Evolutionary conservation across 2,113 vertebrate species (phyloP), one percentile per base, ranked within the genome.

Genomic region (Microcebus griseorufus): DNA sequence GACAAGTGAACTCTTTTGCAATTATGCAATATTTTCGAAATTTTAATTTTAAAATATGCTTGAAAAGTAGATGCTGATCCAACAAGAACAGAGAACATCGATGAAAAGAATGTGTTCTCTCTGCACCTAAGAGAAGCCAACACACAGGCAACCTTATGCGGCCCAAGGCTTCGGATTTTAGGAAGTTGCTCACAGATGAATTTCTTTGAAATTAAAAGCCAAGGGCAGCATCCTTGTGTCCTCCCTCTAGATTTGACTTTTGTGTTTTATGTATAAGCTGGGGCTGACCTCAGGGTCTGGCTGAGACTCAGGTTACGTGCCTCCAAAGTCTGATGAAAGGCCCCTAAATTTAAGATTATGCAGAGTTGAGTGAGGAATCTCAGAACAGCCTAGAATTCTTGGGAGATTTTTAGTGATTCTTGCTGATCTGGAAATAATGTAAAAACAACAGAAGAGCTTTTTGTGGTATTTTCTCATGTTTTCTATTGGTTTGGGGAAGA

Each of bases 31-130:
- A 88, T 93, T 96, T 88, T n/a, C 25, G 11, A 82, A 89, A 45
- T 87, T 94, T 95, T 83, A 80, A 94, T 93, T 97, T 98, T 84
- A 94, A 97, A 96, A 94, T 95, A 95, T 93, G 29, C 83, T 96
- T 94, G 95, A 91, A 93, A 97, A 97, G 76, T 91, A 95, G 53
- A 93, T 80, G 86, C 69, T n/a, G 88, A 88, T 80, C 94, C 96
- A 97, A 84, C 58, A 94, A 88, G 97, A 93, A 87, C 82, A 94
- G 93, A 83, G 69, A 79, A 6, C 70, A 64, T 73, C 16, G 13
- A 72, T 45, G 88, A 62, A 95, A 96, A 93, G 91, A 93, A 69
- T 94, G 51, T n/a, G 37, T n/a, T 89, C 79, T 97, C 86, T 96
- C 75, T 72, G 39, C 60, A 53, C 86, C 82, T 42, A 45, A 42